Evolutionary conservation across 2,113 vertebrate species (phyloP).

Genomic region (Probosciger aterrimus): DNA sequence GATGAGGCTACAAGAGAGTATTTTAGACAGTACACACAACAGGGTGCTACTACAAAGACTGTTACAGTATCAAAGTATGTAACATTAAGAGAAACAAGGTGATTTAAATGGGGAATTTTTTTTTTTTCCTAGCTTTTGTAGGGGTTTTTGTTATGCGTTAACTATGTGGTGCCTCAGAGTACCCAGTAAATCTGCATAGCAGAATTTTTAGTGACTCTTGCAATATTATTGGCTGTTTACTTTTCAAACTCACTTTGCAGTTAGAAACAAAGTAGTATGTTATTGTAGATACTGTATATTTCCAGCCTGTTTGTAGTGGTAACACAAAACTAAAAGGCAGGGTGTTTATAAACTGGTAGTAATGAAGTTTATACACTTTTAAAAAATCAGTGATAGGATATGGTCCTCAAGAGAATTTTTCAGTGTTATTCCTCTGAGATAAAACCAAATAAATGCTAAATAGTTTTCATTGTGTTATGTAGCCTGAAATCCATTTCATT

Average conservation of each 20-base stretch:
- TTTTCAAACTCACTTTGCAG: background rate
- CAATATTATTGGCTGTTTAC: background rate
- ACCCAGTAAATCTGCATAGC: background rate
- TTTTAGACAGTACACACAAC: constrained; percentile 12
- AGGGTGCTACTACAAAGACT: constrained; percentile 24
- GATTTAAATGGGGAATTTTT: background rate
- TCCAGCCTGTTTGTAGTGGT: background rate
- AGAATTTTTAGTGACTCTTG: background rate
- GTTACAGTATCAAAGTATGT: background rate
- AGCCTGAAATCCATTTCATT: background rate
- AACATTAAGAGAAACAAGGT: constrained; percentile 13
- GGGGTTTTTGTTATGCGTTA: background rate
- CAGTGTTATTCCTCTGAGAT: background rate
- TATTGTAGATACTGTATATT: background rate
- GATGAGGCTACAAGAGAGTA: background rate
- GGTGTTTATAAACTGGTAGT: background rate
- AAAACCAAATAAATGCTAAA: background rate
- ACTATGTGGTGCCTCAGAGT: background rate
- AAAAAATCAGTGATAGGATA: background rate
- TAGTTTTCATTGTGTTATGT: background rate
- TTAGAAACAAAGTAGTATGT: background rate
- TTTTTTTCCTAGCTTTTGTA: background rate
- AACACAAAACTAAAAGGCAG: background rate
- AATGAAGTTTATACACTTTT: background rate
- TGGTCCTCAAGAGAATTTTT: background rate